Evolutionary conservation across 2,113 vertebrate genomes (phyloP).

Genomic region (Merops nubicus): DNA sequence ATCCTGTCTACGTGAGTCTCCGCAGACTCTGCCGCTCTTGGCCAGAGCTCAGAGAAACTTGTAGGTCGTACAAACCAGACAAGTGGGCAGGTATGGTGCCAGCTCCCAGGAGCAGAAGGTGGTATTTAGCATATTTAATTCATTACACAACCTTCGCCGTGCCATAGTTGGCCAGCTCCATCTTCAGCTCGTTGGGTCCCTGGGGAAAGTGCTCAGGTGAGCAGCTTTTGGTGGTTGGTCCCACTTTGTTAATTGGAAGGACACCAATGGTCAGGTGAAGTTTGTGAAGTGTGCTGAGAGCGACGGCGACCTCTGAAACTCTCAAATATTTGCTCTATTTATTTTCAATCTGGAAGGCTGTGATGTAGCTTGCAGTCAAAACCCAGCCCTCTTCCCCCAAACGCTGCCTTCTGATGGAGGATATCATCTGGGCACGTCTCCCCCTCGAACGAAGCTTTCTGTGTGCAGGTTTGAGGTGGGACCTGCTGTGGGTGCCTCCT

Average conservation of each 20-base stretch:
- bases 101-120: background rate
- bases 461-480: background rate
- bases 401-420: background rate
- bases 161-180: background rate
- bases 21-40: background rate
- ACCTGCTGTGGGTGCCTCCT: background rate
- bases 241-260: background rate
- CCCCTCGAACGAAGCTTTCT: background rate
- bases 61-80: background rate
- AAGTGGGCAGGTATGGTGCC: background rate
- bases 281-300: background rate
- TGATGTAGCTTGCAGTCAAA: background rate
- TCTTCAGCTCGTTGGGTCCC: background rate
- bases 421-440: background rate
- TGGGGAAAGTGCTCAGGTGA: background rate
- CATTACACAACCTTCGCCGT: background rate
- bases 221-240: background rate
- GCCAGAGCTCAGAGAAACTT: background rate
- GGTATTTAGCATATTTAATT: background rate
- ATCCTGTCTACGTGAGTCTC: background rate
- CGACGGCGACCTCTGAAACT: background rate
- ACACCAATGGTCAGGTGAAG: fast-evolving
- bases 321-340: background rate
- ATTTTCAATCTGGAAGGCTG: background rate
- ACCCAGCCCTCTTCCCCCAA: background rate